Evolutionary conservation across 2,888 invertebrate species (phyloP).

Genomic region (Nomada fabriciana): DNA sequence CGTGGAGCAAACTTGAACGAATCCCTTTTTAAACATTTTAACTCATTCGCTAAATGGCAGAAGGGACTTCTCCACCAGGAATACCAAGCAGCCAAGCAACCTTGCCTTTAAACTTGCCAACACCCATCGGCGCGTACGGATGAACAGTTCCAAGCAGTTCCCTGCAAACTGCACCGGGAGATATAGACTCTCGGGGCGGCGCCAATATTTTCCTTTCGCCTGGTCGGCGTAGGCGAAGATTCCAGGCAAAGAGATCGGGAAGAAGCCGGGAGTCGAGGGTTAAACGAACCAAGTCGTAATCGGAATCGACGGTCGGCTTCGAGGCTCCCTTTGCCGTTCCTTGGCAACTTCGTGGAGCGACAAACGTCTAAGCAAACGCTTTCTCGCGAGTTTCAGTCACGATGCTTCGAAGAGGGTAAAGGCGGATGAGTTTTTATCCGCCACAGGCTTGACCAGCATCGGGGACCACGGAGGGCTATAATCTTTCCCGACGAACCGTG

Average conservation of each 20-base stretch:
- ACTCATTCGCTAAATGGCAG: neutral
- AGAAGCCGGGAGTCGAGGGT: constrained; percentile 57
- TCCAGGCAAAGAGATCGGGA: constrained; percentile 50
- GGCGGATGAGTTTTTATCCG: constrained; percentile 24
- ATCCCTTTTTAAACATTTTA: neutral
- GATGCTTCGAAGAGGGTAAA: constrained; percentile 27
- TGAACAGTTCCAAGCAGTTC: constrained; percentile 7
- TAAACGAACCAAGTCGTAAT: constrained; percentile 75
- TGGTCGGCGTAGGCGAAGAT: constrained; percentile 40
- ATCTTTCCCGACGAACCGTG: constrained; percentile 22
- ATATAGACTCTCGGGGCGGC: neutral
- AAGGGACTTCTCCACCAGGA: neutral
- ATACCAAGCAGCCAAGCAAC: neutral
- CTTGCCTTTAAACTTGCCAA: constrained; percentile 11
- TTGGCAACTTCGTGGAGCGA: constrained; percentile 34
- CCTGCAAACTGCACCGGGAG: neutral
- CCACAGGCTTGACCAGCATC: constrained; percentile 35
- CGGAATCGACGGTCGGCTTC: constrained; percentile 68
- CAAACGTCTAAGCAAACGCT: constrained; percentile 51
- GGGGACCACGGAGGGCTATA: constrained; percentile 15
- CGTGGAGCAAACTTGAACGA: too few relatives aligned
- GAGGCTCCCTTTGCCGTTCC: constrained; percentile 48
- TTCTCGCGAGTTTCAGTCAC: constrained; percentile 22
- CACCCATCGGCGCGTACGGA: neutral
- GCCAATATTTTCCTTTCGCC: constrained; percentile 42